Conservation (phyloP, 2,113 vertebrate species). For the Carettochelys insculpta region DNA sequence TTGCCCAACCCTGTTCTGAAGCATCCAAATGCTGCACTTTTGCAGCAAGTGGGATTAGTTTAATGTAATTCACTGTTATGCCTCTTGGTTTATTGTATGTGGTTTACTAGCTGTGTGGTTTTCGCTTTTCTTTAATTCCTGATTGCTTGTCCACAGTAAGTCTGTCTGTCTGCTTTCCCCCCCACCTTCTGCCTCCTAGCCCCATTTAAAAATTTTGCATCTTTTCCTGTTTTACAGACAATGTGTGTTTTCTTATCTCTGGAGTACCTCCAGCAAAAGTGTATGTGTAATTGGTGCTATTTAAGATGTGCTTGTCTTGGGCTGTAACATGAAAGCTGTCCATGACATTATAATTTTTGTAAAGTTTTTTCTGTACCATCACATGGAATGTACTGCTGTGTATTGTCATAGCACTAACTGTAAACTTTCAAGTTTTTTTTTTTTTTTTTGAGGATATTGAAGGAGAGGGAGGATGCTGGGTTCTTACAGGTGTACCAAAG, state of each 20-base stretch:
- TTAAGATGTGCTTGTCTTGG: not conserved
- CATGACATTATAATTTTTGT: not conserved
- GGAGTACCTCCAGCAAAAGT: not conserved
- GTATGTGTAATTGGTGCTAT: not conserved
- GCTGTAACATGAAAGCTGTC: not conserved
- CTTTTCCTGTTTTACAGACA: not conserved
- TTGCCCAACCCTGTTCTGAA: no score
- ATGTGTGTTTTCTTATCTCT: not conserved
- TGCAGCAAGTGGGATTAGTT: not conserved
- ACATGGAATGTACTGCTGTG: not conserved
- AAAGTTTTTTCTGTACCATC: not conserved
- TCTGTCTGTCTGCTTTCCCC: not conserved
- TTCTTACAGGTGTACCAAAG: not conserved
- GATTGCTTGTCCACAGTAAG: not conserved
- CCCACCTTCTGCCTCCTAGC: no score
- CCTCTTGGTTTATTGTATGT: not conserved
- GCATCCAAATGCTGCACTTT: conserved; percentile 11
- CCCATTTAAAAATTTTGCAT: not conserved
- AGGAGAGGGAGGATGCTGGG: not conserved
- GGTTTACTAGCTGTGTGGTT: not conserved
- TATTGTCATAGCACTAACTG: not conserved
- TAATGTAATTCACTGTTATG: not conserved
- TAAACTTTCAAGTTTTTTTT: no score
- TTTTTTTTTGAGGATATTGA: not conserved
- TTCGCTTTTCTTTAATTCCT: not conserved